phyloP scores from a whole-genome alignment of 2,113 vertebrate genomes.

The Notarius quadriscutis region DNA sequence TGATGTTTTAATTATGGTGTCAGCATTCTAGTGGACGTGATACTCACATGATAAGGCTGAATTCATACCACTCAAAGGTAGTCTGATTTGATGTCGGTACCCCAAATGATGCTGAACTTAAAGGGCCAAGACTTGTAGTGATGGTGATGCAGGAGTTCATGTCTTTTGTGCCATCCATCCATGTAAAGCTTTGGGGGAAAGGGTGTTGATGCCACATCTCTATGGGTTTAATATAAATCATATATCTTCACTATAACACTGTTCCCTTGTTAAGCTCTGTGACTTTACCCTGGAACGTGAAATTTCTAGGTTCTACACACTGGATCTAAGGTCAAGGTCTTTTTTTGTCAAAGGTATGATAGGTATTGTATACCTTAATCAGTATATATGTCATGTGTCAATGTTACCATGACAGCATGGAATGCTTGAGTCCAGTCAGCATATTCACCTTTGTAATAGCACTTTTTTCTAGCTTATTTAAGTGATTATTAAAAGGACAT shows the following conservation, averaged over 20 bases:
- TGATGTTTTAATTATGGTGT: background rate
- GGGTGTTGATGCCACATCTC: background rate
- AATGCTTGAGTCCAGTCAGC: no score
- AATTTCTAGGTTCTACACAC: background rate
- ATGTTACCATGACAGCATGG: no score
- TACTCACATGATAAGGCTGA: background rate
- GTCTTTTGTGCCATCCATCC: background rate
- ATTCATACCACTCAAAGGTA: background rate
- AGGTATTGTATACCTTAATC: background rate
- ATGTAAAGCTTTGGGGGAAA: background rate
- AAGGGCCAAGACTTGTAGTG: background rate
- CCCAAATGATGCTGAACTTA: background rate
- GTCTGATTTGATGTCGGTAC: background rate
- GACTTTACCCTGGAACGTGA: background rate
- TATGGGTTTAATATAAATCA: background rate
- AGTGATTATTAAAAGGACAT: no score
- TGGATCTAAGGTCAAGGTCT: background rate
- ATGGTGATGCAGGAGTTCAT: background rate
- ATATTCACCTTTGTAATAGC: no score
- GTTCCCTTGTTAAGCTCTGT: background rate
- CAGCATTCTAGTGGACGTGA: background rate
- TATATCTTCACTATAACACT: background rate
- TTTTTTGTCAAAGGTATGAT: background rate
- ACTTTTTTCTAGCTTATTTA: no score
- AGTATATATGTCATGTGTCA: no score